phyloP scores from a whole-genome alignment of 2,797 vertebrate genomes.

The Coracias cyanogaster region DNA sequence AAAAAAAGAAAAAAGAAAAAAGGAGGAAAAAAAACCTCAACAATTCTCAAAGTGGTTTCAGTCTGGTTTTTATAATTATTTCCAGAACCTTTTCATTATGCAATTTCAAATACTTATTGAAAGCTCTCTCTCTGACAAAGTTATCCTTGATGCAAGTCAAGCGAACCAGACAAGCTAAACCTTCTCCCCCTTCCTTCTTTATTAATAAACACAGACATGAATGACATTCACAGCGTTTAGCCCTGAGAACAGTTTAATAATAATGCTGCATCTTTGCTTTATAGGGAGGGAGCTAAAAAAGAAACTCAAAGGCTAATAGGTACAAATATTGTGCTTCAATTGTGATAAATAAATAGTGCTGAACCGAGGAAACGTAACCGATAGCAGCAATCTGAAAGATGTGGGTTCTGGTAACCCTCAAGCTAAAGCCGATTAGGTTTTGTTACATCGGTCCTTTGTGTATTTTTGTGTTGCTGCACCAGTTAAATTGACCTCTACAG shows the following conservation, averaged over 20 bases:
- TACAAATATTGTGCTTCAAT: constrained; percentile 70
- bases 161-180: constrained; percentile 54
- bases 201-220: constrained; percentile 54
- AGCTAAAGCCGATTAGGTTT: constrained; percentile 75
- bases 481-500: constrained; percentile 76
- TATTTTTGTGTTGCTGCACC: constrained; percentile 68
- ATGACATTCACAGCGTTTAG: constrained; percentile 62
- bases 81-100: constrained; percentile 80
- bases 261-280: constrained; percentile 55
- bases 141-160: constrained; percentile 66
- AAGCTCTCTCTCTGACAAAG: constrained; percentile 54
- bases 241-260: constrained; percentile 67
- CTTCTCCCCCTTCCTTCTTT: constrained; percentile 45
- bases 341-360: constrained; percentile 75
- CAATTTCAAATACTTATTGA: constrained; percentile 72
- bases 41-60: constrained; percentile 68
- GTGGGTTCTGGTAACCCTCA: constrained; percentile 73
- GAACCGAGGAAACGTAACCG: constrained; percentile 59
- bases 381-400: constrained; percentile 65
- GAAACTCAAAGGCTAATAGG: constrained; percentile 75
- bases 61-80: constrained; percentile 75
- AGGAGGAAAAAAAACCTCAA: constrained; percentile 29
- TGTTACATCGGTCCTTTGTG: constrained; percentile 74
- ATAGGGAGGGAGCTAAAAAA: constrained; percentile 61
- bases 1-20: background rate